Evolutionary conservation across 2,113 vertebrate genomes (phyloP), one percentile per base, ranked within the genome.

Genomic region (Eubucco bourcierii): DNA sequence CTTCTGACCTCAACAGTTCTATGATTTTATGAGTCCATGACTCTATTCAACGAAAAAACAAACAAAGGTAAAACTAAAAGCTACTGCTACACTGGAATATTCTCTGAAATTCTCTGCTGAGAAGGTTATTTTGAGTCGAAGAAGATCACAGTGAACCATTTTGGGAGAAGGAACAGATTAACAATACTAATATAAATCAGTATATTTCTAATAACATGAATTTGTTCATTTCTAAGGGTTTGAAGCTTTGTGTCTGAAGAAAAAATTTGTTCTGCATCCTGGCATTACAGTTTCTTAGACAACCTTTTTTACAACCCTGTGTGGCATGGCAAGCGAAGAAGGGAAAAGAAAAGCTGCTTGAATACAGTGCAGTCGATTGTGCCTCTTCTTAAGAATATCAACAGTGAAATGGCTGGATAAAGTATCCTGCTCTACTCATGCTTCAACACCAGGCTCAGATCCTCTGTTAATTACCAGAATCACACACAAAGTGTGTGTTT

Each of bases 401-500:
- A 80, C 64, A 95, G 75, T 33, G 44, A 90, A 91, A 93, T 71
- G 64, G 47, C 64, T 90, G 55, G 52, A 17, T 82, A 93, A 79
- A 87, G 92, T 8, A 80, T 2, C 4, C 1, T 83, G 56, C 73
- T 83, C 80, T 47, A 64, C 72, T 87, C 85, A 85, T 41, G 65
- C 56, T 83, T 85, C 93, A 86, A 93, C 91, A 95, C 80, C 53
- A 81, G 77, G 34, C 66, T 75, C 74, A 81, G 27, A 59, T 83
- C 63, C 61, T 83, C 76, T 80, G 17, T 79, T 91, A 94, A 94
- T 93, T 90, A 93, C 74, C 59, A 79, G 73, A 95, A 93, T 93
- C 86, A 78, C 33, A 88, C 85, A 86, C 77, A 61, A 94, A 88
- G 61, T 80, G 58, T 7, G 3, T 74, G 46, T 84, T 95, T 91